Evolutionary conservation across 2,113 vertebrate species (phyloP).

Genomic region (Nesospiza acunhae): DNA sequence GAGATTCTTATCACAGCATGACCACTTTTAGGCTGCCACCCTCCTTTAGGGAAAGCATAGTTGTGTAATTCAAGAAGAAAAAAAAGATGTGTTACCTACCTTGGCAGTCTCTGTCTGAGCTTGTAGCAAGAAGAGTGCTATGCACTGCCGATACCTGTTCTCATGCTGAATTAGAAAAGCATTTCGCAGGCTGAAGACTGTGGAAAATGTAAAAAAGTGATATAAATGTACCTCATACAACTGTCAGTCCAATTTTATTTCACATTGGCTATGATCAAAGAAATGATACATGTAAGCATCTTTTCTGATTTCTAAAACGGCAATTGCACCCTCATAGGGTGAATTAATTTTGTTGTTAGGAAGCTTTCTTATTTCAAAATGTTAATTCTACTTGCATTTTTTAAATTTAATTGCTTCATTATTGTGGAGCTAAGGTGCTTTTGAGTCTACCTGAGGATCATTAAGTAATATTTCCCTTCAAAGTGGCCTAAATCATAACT

Average conservation of each 20-base stretch:
- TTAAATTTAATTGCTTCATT: background rate
- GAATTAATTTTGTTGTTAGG: background rate
- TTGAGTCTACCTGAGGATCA: background rate
- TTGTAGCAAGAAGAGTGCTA: slow-evolving; percentile 86
- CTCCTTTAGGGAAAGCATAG: background rate
- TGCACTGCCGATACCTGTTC: slow-evolving; percentile 87
- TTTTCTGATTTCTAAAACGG: background rate
- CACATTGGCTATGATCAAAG: background rate
- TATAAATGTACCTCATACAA: background rate
- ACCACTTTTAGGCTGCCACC: background rate
- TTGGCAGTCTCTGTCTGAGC: slow-evolving; percentile 83
- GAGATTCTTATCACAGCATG: background rate
- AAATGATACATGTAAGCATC: background rate
- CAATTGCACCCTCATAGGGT: background rate
- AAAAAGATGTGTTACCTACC: slow-evolving; percentile 58
- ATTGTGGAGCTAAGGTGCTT: background rate
- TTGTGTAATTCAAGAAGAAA: background rate
- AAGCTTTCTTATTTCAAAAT: background rate
- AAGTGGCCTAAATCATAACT: background rate
- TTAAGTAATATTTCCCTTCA: background rate
- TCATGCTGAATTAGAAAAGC: slow-evolving; percentile 90
- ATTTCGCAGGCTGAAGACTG: slow-evolving; percentile 84
- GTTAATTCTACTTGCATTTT: background rate
- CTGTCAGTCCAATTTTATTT: background rate
- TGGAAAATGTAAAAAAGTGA: background rate